Conservation (phyloP, 2,797 vertebrate species). For the Pseudochirops corinnae region DNA sequence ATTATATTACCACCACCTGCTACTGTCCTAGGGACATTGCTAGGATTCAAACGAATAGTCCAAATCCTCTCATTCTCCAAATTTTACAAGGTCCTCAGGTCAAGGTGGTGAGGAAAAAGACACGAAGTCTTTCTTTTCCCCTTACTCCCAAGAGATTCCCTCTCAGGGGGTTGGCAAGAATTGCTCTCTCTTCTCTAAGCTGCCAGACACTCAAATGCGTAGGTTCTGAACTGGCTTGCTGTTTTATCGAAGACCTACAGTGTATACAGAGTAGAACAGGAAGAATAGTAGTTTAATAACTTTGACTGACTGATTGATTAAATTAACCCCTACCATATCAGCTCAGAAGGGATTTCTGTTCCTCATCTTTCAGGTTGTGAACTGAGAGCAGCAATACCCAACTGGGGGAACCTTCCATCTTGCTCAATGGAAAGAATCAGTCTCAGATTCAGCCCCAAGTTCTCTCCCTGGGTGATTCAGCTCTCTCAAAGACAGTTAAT, state of each 20-base stretch:
- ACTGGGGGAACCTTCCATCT: constrained; percentile 21
- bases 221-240: neutral
- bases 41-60: too few relatives aligned
- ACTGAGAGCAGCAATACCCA: neutral
- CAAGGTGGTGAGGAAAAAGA: neutral
- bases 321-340: neutral
- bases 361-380: neutral
- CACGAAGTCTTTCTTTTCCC: neutral
- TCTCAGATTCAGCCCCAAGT: neutral
- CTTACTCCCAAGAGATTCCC: neutral
- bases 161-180: neutral
- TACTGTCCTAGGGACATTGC: too few relatives aligned
- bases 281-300: neutral
- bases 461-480: constrained; percentile 77
- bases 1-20: too few relatives aligned
- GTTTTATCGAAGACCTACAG: neutral
- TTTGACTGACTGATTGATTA: too few relatives aligned
- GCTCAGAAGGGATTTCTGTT: neutral
- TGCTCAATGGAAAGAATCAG: constrained; percentile 38
- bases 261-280: neutral
- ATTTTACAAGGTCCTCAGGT: neutral
- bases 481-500: constrained; percentile 52
- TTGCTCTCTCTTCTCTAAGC: neutral
- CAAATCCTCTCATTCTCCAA: too few relatives aligned
- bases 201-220: neutral